Base-by-base conservation (phyloP, 2,797 vertebrate genomes). In the Cyclura pinguis region DNA sequence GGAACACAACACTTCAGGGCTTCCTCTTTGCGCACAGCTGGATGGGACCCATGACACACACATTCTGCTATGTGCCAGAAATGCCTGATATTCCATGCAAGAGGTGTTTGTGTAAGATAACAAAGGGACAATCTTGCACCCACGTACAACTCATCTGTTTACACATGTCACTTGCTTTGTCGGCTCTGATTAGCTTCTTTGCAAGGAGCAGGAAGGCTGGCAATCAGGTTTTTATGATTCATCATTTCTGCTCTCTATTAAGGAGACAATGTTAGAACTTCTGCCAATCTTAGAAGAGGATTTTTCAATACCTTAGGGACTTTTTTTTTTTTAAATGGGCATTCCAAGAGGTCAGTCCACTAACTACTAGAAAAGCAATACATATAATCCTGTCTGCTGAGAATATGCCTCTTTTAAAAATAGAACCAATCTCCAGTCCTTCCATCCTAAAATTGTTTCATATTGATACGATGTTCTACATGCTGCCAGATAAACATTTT, bases 81-180 rank as follows among this genome's bases (percentile, higher is more conserved):
- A 97, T 92, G 92, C 97, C 97, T 97, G 97, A 93, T 94, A 96
- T 95, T 96, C 95, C 96, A 96, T 90, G 80, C 93, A 92, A 87
- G 96, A 96, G 96, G 97, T 97, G 96, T 97, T 97, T 97, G 96
- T 96, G 91, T 88, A 76, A 97, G 97, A 96, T 97, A 97, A 97
- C 96, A 97, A 93, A 0, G 91, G 96, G 96, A 97, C 96, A 96
- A 93, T 93, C 94, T 94, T 82, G 95, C 95, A 96, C 95, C 96
- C 93, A 95, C 29, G 42, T 92, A 89, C 90, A 84, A 93, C 95
- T 96, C 97, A 96, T 97, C 97, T 47, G 94, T 96, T 97, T 93
- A 93, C 95, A 93, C 90, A 85, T 95, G 96, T 96, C 96, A 91
- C 92, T 96, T 2, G 55, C 89, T 91, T 87, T 20, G 7, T n/a